Evolutionary conservation across 2,113 vertebrate genomes (phyloP).

Genomic region (Nannobrachium achirus): DNA sequence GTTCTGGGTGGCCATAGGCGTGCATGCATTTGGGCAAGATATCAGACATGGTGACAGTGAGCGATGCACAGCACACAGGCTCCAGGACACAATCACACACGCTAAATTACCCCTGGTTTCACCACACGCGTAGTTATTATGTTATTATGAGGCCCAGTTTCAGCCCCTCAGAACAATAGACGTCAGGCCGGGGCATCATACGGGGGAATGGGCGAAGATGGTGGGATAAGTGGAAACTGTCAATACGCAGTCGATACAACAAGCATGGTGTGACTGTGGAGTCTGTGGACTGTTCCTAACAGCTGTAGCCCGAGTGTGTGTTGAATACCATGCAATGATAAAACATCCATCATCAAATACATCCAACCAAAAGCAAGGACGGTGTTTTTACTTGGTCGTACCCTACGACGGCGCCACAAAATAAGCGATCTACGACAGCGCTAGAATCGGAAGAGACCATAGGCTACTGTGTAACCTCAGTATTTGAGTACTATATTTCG

Average conservation of each 20-base stretch:
- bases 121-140: not conserved
- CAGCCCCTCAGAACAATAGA: constrained; percentile 1
- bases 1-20: no score
- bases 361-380: constrained; percentile 13
- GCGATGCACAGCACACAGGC: not conserved
- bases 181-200: not conserved
- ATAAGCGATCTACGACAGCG: no score
- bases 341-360: constrained; percentile 36
- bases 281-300: no score
- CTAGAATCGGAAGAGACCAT: not conserved
- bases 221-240: no score
- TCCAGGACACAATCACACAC: not conserved
- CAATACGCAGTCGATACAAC: no score
- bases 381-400: not conserved
- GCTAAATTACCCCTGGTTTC: not conserved
- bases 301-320: no score
- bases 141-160: not conserved
- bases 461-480: not conserved
- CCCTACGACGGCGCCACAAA: not conserved
- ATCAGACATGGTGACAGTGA: no score
- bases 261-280: no score
- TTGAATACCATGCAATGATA: constrained; percentile 27
- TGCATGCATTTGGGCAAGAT: no score
- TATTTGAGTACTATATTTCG: constrained; percentile 1
- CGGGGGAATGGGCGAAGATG: no score